A percentile compares a stretch with the other conserved stretches of the same genome.
Evolutionary conservation across 2,888 invertebrate species (phyloP).

Genomic region (Himalopsyche japonica): DNA sequence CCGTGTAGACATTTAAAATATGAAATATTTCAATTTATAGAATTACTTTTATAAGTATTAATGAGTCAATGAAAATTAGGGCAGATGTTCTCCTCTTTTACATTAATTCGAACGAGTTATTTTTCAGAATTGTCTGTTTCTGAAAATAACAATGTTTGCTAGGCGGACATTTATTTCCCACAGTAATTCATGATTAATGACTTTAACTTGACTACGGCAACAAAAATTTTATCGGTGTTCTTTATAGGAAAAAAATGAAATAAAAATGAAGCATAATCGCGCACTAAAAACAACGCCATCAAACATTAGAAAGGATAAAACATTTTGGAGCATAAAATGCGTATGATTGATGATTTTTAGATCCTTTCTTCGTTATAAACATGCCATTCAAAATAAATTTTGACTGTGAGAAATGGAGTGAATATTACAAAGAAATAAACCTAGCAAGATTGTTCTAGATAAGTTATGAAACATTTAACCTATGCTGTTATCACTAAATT

Average conservation of each 20-base stretch:
- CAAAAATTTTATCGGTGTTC: conserved; percentile 10
- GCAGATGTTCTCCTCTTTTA: not conserved
- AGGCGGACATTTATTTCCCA: conserved; percentile 7
- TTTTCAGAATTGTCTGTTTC: not conserved
- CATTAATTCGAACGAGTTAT: not conserved
- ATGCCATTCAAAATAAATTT: not conserved
- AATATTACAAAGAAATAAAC: too few species aligned
- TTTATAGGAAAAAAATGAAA: conserved; percentile 6
- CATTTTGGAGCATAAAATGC: not conserved
- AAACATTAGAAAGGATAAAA: not conserved
- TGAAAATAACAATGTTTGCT: not conserved
- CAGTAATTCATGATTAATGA: conserved; percentile 23
- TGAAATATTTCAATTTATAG: too few species aligned
- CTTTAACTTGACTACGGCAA: not conserved
- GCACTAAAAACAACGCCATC: not conserved
- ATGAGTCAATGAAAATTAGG: not conserved
- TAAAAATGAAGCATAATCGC: not conserved
- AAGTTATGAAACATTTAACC: too few species aligned
- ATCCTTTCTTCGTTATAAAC: not conserved
- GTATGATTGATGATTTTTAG: not conserved
- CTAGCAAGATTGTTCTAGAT: too few species aligned
- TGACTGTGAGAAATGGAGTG: not conserved
- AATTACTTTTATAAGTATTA: not conserved
- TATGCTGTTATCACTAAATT: too few species aligned
- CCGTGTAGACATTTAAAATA: too few species aligned